A percentile compares a stretch with the other conserved stretches of the same genome.
These are phyloP conservation scores for Lasioglossum morio DNA, from an alignment of 2,888 invertebrate genomes.

Conservation along the genomic window DNA sequence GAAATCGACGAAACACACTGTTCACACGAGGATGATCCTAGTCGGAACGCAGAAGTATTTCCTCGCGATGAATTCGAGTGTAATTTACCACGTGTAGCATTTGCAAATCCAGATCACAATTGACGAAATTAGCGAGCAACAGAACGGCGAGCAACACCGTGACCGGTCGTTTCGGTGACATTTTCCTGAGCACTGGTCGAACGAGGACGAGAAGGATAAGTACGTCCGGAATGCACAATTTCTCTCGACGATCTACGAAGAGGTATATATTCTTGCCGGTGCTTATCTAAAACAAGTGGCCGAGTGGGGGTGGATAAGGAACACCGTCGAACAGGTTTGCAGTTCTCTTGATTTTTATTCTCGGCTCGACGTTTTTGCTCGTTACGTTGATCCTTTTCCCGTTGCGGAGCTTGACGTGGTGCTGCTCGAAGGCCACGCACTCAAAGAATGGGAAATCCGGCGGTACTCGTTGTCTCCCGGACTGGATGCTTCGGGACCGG, in stretches of 20 bases:
- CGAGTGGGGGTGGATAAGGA: conserved; percentile 76
- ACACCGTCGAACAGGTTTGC: conserved; percentile 71
- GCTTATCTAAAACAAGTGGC: conserved; percentile 65
- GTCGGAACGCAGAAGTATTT: not conserved
- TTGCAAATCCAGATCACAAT: conserved; percentile 71
- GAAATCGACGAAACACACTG: conserved; percentile 7
- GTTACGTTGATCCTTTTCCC: conserved; percentile 62
- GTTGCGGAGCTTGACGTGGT: conserved; percentile 30
- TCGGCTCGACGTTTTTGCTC: conserved; percentile 63
- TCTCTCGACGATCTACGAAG: conserved; percentile 73
- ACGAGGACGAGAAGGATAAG: conserved; percentile 38
- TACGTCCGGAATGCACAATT: conserved; percentile 72
- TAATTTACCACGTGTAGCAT: conserved; percentile 80
- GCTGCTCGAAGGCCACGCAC: conserved; percentile 60
- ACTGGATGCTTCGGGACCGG: conserved; percentile 21
- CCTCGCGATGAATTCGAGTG: not conserved
- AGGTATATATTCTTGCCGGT: conserved; percentile 70
- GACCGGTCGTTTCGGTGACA: conserved; percentile 30
- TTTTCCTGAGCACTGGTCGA: conserved; percentile 21
- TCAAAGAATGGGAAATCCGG: conserved; percentile 52
- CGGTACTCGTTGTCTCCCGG: conserved; percentile 28
- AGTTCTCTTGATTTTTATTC: conserved; percentile 70
- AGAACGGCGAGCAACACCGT: conserved; percentile 16
- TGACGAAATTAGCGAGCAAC: not conserved
- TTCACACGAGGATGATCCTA: not conserved